Base-by-base conservation (phyloP, 1,140 invertebrate genomes). In the Drosophila cardini region DNA sequence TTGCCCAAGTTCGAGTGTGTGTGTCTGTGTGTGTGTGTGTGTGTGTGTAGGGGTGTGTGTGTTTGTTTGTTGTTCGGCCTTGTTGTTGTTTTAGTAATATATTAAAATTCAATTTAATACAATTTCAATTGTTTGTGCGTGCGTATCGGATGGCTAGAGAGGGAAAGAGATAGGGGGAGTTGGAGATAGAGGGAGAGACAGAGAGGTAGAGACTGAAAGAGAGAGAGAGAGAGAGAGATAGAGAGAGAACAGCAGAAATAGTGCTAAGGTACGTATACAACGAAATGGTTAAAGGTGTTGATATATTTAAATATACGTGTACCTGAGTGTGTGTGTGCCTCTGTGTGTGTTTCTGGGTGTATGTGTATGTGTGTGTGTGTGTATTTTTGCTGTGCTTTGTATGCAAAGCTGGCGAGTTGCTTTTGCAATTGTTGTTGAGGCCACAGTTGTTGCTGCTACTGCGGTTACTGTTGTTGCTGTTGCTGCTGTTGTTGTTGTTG, bases 91-190 rank as follows among this genome's bases (percentile, higher is more conserved):
- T 21, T 36, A 67, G 80, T 81, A 76, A 84, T 79, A 87, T 87
- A 89, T 79, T 89, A 89, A 87, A 87, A 87, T 87, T 83, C 79
- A 89, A 87, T 87, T 77, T 87, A 89, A 89, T 87, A 79, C 83
- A 80, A 89, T 86, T 86, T 83, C 79, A 79, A 89, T 79, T 87
- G 84, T 72, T 82, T 70, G 78, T 87, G 83, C 83, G 83, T 83
- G 72, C 76, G 48, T 30, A 34, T 53, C 30, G 13, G 32, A 10
- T 11, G n/a, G 34, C 7, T 11, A 62, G n/a, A n/a, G 43, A n/a
- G 38, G 4, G 1, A 42, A 10, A 42, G 36, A 0, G n/a, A 15
- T 13, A 48, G 2, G 5, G 30, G 34, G 18, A 18, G 34, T 11
- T 45, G 15, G 55, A 16, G 4, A 40, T 26, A 11, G 6, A 8